phyloP scores from a whole-genome alignment of 2,888 invertebrate species.

The Diachrysia chrysitis region DNA sequence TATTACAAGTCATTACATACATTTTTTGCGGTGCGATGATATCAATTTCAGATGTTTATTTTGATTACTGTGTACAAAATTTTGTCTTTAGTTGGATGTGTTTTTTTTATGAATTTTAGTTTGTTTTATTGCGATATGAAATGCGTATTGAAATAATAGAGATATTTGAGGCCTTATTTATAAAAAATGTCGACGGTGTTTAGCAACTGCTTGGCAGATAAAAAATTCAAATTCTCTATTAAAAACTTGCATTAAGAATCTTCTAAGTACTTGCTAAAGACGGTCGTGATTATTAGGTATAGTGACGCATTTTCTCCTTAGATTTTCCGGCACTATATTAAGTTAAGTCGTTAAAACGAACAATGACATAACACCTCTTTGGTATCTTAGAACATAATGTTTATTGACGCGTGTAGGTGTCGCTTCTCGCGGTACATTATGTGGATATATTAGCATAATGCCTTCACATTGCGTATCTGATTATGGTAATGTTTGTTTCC shows the following conservation, averaged over 20 bases:
- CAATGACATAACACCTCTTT: constrained; percentile 70
- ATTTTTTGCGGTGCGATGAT: constrained; percentile 44
- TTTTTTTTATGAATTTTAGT: constrained; percentile 9
- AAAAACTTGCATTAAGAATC: no score
- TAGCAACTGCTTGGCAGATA: no score
- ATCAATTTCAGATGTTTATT: constrained; percentile 47
- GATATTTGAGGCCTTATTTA: no score
- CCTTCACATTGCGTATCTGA: constrained; percentile 56
- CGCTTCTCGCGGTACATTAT: constrained; percentile 30
- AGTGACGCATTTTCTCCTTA: constrained; percentile 55
- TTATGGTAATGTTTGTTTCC: constrained; percentile 58
- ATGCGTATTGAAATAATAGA: constrained; percentile 26
- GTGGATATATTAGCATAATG: constrained; percentile 57
- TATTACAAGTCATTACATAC: constrained; percentile 31
- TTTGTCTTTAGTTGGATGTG: constrained; percentile 12
- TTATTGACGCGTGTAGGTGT: constrained; percentile 71
- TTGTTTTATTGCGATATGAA: constrained; percentile 9
- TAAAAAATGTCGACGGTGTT: no score
- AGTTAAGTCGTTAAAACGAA: constrained; percentile 61
- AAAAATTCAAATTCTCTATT: no score
- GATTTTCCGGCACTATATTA: constrained; percentile 64
- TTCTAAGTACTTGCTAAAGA: no score
- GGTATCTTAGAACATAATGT: constrained; percentile 64
- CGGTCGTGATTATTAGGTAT: no score
- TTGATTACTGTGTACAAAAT: constrained; percentile 22